These are phyloP conservation scores for Halictus rubicundus DNA, from an alignment of 1,140 invertebrate genomes.

Conservation along the genomic window DNA sequence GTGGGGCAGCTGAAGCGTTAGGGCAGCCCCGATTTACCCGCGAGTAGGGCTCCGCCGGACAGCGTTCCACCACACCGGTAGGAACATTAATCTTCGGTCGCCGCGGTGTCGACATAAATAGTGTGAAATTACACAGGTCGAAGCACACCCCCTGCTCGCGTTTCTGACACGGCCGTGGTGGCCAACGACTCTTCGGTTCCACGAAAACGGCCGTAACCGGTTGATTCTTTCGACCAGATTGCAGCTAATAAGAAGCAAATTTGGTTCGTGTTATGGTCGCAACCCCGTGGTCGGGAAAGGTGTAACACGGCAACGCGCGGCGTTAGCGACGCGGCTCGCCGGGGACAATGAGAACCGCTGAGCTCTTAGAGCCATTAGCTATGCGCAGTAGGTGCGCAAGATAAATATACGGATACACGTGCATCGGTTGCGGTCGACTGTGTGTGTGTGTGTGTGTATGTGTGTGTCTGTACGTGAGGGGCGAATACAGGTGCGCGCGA, in stretches of 20 bases:
- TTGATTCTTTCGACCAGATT: not conserved
- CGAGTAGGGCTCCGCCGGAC: too few species aligned
- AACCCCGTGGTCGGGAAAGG: not conserved
- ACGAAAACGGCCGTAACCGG: not conserved
- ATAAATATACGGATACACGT: slow-evolving; percentile 34
- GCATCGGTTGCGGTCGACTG: not conserved
- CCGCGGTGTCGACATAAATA: not conserved
- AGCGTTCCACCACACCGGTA: not conserved
- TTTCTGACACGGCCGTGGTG: not conserved
- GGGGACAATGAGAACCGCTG: slow-evolving; percentile 60
- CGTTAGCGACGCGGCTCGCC: not conserved
- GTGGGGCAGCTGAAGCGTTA: too few species aligned
- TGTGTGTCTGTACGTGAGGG: not conserved
- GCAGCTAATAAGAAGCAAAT: not conserved
- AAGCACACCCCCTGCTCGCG: not conserved
- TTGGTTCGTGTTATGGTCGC: not conserved
- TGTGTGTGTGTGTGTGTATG: not conserved
- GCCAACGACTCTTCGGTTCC: too few species aligned
- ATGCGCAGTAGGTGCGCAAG: slow-evolving; percentile 56
- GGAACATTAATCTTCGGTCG: not conserved
- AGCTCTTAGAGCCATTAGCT: slow-evolving; percentile 58
- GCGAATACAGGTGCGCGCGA: slow-evolving; percentile 25
- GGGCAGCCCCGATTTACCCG: too few species aligned
- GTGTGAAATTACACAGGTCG: not conserved
- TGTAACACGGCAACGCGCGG: not conserved